Conservation (phyloP, 2,797 vertebrate species). For the Spinus olivaceus region DNA sequence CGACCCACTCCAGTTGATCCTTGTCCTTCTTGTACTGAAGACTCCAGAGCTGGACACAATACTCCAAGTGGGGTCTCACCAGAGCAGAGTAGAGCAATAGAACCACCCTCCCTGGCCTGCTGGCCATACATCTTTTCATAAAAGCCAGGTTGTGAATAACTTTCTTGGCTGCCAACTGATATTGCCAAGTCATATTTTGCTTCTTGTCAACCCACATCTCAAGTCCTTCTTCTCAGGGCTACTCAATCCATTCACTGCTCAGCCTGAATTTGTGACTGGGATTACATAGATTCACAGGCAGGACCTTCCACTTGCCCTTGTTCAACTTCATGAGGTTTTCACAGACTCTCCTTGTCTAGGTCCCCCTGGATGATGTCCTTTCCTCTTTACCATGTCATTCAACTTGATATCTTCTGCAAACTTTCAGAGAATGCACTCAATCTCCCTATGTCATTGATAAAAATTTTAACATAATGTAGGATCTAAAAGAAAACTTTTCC, state of each 20-base stretch:
- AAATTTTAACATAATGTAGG: background rate
- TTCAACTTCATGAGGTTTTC: background rate
- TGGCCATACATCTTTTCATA: background rate
- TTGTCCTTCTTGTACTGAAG: background rate
- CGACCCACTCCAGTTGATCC: background rate
- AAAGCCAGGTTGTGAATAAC: background rate
- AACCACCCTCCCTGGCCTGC: background rate
- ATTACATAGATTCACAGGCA: background rate
- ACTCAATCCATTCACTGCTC: background rate
- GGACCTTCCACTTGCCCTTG: background rate
- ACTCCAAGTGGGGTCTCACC: background rate
- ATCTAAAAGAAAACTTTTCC: background rate
- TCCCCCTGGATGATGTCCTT: background rate
- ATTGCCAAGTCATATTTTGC: background rate
- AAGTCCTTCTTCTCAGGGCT: background rate
- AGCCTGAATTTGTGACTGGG: background rate
- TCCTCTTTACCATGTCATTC: background rate
- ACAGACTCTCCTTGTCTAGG: background rate
- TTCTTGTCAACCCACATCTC: background rate
- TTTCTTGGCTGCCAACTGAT: background rate
- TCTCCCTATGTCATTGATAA: background rate
- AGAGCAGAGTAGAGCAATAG: background rate
- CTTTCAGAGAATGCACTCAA: background rate
- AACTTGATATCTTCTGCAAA: background rate
- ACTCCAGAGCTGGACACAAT: background rate